Evolutionary conservation across 1,140 invertebrate genomes (phyloP), one percentile per base, ranked within the genome.

Genomic region (Diplogasteroides magnus): DNA sequence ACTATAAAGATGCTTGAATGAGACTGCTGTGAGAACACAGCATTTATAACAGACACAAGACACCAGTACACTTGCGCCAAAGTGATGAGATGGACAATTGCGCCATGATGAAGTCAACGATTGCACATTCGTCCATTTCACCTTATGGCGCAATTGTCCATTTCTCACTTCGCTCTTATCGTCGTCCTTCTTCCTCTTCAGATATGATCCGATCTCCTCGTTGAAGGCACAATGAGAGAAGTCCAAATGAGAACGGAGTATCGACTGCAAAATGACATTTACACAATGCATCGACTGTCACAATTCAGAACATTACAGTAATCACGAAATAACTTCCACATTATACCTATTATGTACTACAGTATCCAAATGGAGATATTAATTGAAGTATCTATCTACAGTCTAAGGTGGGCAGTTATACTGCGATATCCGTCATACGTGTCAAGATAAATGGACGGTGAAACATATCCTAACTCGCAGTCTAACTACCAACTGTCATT

Each of bases 391-490:
- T 3, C 31, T 70, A 23, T 72, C 15, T 23, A 61, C 14, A 15
- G 32, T 26, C 58, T 65, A 32, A 65, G n/a, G 26, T 68, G 58
- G n/a, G 31, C 58, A 14, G 55, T 2, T 3, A 57, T 66, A 25
- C 60, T 27, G 37, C 6, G 37, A 48, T 11, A 6, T 19, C 6
- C 6, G 6, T 61, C 6, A 61, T 11, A 27, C n/a, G n/a, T 6
- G n/a, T 11, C n/a, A 61, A 31, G 67, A 70, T 57, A 69, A 72
- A 56, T 72, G 67, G 15, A 68, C 31, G 19, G 61, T 64, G 6
- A 55, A 69, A 29, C 56, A 69, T 19, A 61, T 14, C 1, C 64
- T 0, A 64, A 13, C 26, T 1, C 60, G n/a, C 19, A 23, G 14
- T 37, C 32, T 11, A 64, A 64, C 3, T 31, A 61, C 19, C 32